Percentiles rank a stretch among this genome's conserved stretches.
Evolutionary conservation across 2,797 vertebrate genomes (phyloP).

Genomic region (Artibeus lituratus): DNA sequence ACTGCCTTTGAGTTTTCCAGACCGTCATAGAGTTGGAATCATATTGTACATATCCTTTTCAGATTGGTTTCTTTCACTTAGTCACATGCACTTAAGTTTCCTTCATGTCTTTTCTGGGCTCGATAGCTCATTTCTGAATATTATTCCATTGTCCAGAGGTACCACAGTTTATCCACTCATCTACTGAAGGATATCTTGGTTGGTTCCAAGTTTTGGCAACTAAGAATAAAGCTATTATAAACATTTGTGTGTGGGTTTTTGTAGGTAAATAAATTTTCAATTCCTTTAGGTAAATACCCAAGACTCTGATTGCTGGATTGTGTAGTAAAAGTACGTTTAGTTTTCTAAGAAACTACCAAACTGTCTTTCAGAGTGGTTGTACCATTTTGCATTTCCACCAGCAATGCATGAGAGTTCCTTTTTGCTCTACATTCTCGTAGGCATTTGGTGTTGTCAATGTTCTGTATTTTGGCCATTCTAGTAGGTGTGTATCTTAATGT

Average conservation of each 20-base stretch:
- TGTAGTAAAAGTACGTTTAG: background rate
- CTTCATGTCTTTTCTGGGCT: background rate
- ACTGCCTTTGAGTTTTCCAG: background rate
- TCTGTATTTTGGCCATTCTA: background rate
- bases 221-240: background rate
- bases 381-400: background rate
- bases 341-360: background rate
- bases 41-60: background rate
- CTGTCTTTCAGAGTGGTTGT: background rate
- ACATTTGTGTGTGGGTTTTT: background rate
- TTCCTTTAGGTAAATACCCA: background rate
- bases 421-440: background rate
- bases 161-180: background rate
- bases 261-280: background rate
- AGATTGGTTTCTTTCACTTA: background rate
- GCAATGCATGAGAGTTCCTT: background rate
- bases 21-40: background rate
- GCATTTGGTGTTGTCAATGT: background rate
- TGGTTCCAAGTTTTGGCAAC: background rate
- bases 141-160: background rate
- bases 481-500: background rate
- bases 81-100: background rate
- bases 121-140: background rate
- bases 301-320: background rate
- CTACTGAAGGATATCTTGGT: background rate